Base-by-base conservation (phyloP, 1,140 invertebrate genomes). In the Homalodisca vitripennis region DNA sequence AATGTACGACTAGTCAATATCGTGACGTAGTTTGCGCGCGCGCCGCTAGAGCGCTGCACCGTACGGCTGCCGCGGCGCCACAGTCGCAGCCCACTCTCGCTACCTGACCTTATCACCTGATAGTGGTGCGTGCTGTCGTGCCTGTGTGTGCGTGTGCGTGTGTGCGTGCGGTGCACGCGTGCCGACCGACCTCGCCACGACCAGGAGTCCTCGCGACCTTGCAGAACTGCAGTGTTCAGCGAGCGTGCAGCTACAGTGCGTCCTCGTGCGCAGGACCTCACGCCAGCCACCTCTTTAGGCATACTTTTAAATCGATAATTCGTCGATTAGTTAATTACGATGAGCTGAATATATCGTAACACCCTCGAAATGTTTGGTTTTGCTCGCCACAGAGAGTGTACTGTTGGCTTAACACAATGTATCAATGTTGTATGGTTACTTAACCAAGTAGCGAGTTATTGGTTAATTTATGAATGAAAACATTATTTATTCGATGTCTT, bases 91-190 rank as follows among this genome's bases (percentile, higher is more conserved):
- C n/a, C n/a, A n/a, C 34, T 41, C 6, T 17, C 17, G 34, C 34
- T 41, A 41, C 34, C 34, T 41, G 34, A n/a, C n/a, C 34, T 41
- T 17, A 22, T 55, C 24, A 6, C 20, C 51, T 55, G 10, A 46
- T 46, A 46, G 41, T 12, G 10, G 10, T 46, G 41, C n/a, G 41
- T 46, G 41, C n/a, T 10, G 10, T 10, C n/a, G 41, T 46, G 51
- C 24, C 10, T 22, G 51, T 55, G 51, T 55, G 51, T 22, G 51
- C 20, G 51, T 55, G 51, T 55, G 51, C 24, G 51, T 55, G 51
- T 22, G 51, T 53, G 32, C 34, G 64, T 67, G 67, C 27, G 14
- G 63, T n/a, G 26, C 13, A 66, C 20, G 14, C n/a, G 20, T 26
- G 60, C 14, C 1, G 34, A 10, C n/a, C n/a, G n/a, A n/a, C n/a